phyloP scores from a whole-genome alignment of 1,140 invertebrate genomes.

The Ceratina calcarata region DNA sequence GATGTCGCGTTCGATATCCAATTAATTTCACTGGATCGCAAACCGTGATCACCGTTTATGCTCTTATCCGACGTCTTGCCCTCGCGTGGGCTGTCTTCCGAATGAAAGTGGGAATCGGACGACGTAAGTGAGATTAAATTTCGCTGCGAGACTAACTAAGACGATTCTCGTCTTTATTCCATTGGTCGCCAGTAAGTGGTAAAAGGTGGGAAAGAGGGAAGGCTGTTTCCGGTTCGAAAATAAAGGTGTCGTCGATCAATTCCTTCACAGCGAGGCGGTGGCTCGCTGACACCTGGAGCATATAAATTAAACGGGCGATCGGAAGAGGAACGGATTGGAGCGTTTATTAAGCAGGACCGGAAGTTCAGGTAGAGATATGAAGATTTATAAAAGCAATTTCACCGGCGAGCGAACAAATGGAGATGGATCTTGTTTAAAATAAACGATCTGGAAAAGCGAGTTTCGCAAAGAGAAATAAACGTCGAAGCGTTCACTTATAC shows the following conservation, averaged over 20 bases:
- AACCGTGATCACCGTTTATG: too few relatives aligned
- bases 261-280: not conserved
- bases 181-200: too few relatives aligned
- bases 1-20: slow-evolving; percentile 28
- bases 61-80: not conserved
- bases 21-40: not conserved
- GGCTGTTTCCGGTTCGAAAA: too few relatives aligned
- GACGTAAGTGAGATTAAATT: too few relatives aligned
- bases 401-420: too few relatives aligned
- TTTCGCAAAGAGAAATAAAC: not conserved
- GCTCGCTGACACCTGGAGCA: not conserved
- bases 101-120: too few relatives aligned
- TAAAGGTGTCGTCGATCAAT: not conserved
- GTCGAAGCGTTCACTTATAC: not conserved
- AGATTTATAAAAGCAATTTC: slow-evolving; percentile 21
- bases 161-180: too few relatives aligned
- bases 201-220: too few relatives aligned
- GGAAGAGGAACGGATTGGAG: not conserved
- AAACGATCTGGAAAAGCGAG: not conserved
- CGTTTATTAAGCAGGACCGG: slow-evolving; percentile 3
- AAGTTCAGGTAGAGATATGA: not conserved
- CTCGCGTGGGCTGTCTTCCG: not conserved
- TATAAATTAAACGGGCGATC: not conserved
- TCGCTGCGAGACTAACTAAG: too few relatives aligned
- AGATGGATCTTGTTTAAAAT: not conserved